Conservation (phyloP, 2,113 vertebrate species). For the Albula glossodonta region DNA sequence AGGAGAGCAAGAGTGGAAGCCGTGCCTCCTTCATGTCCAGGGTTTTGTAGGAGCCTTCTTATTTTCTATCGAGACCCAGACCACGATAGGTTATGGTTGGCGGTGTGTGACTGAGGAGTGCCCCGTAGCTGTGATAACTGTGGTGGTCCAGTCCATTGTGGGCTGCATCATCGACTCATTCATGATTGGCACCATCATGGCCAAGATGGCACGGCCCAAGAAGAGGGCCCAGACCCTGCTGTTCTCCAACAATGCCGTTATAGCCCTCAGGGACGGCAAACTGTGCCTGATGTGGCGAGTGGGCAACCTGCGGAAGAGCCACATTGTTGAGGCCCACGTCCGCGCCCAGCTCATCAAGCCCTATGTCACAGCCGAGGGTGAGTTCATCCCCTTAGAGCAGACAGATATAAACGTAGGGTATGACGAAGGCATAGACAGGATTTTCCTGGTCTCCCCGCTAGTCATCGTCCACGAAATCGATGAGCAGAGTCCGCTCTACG, state of each 20-base stretch:
- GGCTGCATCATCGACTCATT: constrained; percentile 92
- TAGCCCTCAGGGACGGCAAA: constrained; percentile 85
- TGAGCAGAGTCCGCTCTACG: constrained; percentile 64
- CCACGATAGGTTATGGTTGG: constrained; percentile 72
- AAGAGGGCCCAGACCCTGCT: constrained; percentile 90
- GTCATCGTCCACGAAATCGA: constrained; percentile 69
- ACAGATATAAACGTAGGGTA: constrained; percentile 68
- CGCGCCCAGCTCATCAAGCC: constrained; percentile 91
- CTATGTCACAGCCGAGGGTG: constrained; percentile 89
- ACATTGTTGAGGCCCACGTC: constrained; percentile 93
- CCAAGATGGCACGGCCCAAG: constrained; percentile 95
- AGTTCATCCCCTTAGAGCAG: constrained; percentile 79
- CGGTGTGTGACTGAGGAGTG: constrained; percentile 72
- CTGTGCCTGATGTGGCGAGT: constrained; percentile 94
- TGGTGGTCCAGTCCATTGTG: constrained; percentile 70
- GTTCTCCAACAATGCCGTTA: constrained; percentile 87
- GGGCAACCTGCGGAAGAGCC: constrained; percentile 92
- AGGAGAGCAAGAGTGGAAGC: constrained; percentile 61
- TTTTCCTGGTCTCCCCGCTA: constrained; percentile 68
- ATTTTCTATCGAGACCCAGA: constrained; percentile 74
- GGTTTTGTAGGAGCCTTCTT: constrained; percentile 70
- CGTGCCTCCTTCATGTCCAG: constrained; percentile 86
- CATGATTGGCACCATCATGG: constrained; percentile 96
- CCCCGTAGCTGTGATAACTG: constrained; percentile 61
- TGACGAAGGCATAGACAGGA: constrained; percentile 65